phyloP scores from a whole-genome alignment of 2,888 invertebrate genomes.

The Aspidapion aeneum region DNA sequence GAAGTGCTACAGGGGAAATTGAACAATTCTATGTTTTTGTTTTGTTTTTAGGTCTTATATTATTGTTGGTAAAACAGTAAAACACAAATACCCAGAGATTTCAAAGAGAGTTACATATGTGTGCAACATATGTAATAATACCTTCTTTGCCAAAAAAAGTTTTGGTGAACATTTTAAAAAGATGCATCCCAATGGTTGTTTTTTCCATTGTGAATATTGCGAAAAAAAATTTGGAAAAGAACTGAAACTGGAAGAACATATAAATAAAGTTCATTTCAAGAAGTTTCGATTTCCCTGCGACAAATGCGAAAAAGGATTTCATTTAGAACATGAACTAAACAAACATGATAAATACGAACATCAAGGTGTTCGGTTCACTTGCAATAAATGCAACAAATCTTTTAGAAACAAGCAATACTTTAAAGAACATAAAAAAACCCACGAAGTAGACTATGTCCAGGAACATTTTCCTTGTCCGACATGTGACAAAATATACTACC shows the following conservation, averaged over 20 bases:
- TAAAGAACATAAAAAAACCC: constrained; percentile 28
- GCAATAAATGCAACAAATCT: constrained; percentile 31
- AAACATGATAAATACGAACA: constrained; percentile 33
- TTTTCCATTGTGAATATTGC: constrained; percentile 28
- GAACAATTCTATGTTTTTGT: too few species aligned
- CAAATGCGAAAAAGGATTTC: constrained; percentile 32
- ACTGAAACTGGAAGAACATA: constrained; percentile 27
- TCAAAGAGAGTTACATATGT: too few species aligned
- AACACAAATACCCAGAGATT: too few species aligned
- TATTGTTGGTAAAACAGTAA: too few species aligned
- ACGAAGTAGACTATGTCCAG: constrained; percentile 28
- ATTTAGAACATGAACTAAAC: constrained; percentile 26
- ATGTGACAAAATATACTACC: too few species aligned
- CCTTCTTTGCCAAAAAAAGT: too few species aligned
- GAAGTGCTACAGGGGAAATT: too few species aligned
- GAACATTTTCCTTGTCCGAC: too few species aligned
- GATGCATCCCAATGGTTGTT: too few species aligned
- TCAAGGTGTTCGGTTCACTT: constrained; percentile 31
- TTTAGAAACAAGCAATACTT: constrained; percentile 34
- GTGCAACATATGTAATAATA: too few species aligned
- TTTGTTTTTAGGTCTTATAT: too few species aligned
- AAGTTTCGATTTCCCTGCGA: constrained; percentile 42
- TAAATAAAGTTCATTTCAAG: constrained; percentile 47
- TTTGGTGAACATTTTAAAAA: too few species aligned
- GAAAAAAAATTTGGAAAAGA: constrained; percentile 28